Evolutionary conservation across 2,888 invertebrate genomes (phyloP).

Genomic region (Phragmatobia fuliginosa): DNA sequence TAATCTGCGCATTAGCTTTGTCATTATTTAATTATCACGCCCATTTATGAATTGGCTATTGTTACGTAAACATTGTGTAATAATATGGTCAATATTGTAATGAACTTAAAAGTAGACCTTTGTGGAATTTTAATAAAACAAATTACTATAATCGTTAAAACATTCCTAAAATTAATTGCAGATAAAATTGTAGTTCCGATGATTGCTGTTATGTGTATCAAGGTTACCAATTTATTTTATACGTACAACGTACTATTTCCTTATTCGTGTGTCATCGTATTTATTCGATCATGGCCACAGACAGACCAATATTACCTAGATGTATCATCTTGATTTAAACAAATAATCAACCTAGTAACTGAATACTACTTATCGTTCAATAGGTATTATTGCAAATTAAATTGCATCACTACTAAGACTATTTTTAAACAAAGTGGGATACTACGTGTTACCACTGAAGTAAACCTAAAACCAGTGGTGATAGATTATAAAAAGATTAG

Average conservation of each 20-base stretch:
- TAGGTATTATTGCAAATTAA: not conserved
- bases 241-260: not conserved
- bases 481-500: too few species aligned
- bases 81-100: not conserved
- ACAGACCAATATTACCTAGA: not conserved
- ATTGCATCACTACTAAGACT: not conserved
- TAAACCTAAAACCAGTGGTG: not conserved
- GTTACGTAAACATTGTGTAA: not conserved
- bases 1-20: not conserved
- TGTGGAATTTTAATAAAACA: not conserved
- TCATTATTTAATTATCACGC: not conserved
- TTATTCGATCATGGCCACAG: not conserved
- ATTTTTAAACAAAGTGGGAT: not conserved
- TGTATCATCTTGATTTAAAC: not conserved
- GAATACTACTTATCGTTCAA: not conserved
- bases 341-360: not conserved
- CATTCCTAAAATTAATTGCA: not conserved
- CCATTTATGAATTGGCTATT: not conserved
- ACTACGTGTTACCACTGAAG: not conserved
- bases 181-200: not conserved
- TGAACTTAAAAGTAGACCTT: not conserved
- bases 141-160: not conserved
- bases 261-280: not conserved
- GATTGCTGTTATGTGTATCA: conserved; percentile 2
- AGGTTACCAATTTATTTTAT: not conserved